Evolutionary conservation across 2,113 vertebrate species (phyloP), one percentile per base, ranked within the genome.

Genomic region (Eublepharis macularius): DNA sequence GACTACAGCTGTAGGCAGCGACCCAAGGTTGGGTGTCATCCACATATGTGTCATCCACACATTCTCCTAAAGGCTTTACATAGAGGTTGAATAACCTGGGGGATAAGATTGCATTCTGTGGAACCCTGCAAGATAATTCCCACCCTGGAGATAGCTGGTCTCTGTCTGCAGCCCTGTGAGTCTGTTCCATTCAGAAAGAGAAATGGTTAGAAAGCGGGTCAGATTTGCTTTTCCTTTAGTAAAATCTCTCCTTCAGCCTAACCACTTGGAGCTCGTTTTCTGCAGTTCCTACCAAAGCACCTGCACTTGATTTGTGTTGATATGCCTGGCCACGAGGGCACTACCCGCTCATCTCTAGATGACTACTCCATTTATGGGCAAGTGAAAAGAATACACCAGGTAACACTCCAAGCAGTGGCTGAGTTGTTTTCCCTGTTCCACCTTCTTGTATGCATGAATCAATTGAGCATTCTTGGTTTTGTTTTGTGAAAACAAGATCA

Each of bases 241-340:
- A 69, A 80, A 0, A 0, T n/a, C 65, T 81, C 43, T 54, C 19
- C 12, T 82, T 41, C 0, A 0, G 41, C 0, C 0, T 92, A 87
- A 94, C 72, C 16, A 1, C 16, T 4, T 10, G 21, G 51, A 2
- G 32, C 19, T 93, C 39, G 93, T 32, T 90, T 54, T 93, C 80
- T 78, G 75, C 91, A 99, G 98, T 97, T 97, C 90, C 95, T 99
- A 74, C 98, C 98, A 0, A 97, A 94, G 91, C 96, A 97, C 86
- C 91, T 97, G 81, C 98, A 99, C 77, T 90, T 99, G 94, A 90
- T 99, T 80, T 98, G 98, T 1, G 96, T 99, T 80, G 99, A 99
- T 94, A 98, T 99, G 98, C 99, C 99, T 0, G 99, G 99, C 41
- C 99, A 99, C 0, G 98, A 97, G 82, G 98, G 98, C 2, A 99